phyloP scores from a whole-genome alignment of 2,888 invertebrate species.

The Sminthurinus aureus region DNA sequence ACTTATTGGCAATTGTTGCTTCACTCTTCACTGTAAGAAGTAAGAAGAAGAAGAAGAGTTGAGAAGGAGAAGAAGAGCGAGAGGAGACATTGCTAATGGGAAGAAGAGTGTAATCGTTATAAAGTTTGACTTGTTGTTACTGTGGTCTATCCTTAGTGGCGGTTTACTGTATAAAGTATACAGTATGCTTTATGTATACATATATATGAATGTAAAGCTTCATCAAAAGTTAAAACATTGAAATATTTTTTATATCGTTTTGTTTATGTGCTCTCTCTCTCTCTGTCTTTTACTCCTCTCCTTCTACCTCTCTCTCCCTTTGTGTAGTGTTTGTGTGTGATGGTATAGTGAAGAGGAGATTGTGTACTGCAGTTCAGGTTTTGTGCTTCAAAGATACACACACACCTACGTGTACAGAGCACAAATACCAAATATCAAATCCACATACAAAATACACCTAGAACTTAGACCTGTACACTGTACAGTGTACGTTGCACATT shows the following conservation, averaged over 20 bases:
- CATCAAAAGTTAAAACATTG: slow-evolving; percentile 12
- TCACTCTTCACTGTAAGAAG: not conserved
- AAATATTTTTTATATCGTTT: not conserved
- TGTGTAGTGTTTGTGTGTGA: not conserved
- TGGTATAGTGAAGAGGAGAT: no score
- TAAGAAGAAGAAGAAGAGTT: not conserved
- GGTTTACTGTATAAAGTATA: slow-evolving; percentile 5
- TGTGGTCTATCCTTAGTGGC: slow-evolving; percentile 14
- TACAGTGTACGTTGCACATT: no score
- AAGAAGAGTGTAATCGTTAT: not conserved
- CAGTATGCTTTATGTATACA: no score
- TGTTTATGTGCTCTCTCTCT: not conserved
- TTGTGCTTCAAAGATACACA: not conserved
- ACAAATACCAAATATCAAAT: no score
- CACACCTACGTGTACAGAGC: not conserved
- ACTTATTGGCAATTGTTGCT: not conserved
- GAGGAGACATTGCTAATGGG: slow-evolving; percentile 9
- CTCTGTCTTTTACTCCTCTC: no score
- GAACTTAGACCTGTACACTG: no score
- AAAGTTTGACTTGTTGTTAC: not conserved
- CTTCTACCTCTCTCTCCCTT: no score
- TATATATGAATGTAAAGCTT: not conserved
- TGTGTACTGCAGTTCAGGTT: not conserved
- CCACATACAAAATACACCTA: no score
- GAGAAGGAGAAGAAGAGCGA: not conserved